Evolutionary conservation across 1,140 invertebrate genomes (phyloP).

Genomic region (Oreohelix idahoensis): DNA sequence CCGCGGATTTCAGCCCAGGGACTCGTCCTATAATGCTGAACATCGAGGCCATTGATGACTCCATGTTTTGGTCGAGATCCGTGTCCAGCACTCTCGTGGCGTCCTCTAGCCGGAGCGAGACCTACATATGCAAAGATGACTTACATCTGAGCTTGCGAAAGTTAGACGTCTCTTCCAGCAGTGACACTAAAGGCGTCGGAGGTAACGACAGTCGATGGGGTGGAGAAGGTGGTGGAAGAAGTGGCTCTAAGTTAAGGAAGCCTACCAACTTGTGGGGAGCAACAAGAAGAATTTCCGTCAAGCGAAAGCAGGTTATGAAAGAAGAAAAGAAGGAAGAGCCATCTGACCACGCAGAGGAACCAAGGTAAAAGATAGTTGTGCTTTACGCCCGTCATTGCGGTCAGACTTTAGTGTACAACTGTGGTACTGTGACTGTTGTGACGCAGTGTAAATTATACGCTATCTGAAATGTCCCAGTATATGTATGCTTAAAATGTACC

Average conservation of each 20-base stretch:
- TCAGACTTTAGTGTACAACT: too few relatives aligned
- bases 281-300: slow-evolving; percentile 29
- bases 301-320: slow-evolving; percentile 22
- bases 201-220: background rate
- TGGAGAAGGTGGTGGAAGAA: background rate
- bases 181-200: background rate
- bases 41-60: slow-evolving; percentile 29
- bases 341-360: background rate
- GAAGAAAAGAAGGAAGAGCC: slow-evolving; percentile 18
- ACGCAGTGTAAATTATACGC: too few relatives aligned
- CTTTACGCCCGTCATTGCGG: too few relatives aligned
- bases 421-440: too few relatives aligned
- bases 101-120: background rate
- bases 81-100: slow-evolving; percentile 17
- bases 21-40: slow-evolving; percentile 30
- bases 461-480: too few relatives aligned
- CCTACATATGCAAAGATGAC: slow-evolving; percentile 30
- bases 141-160: background rate
- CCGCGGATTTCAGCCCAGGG: slow-evolving; percentile 10
- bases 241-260: slow-evolving; percentile 29
- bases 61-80: background rate
- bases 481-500: too few relatives aligned
- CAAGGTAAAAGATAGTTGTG: slow-evolving; percentile 4
- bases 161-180: background rate
- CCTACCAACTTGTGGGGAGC: slow-evolving; percentile 39